phyloP scores from a whole-genome alignment of 2,888 invertebrate species.

The Scrobipalpa atriplicella region DNA sequence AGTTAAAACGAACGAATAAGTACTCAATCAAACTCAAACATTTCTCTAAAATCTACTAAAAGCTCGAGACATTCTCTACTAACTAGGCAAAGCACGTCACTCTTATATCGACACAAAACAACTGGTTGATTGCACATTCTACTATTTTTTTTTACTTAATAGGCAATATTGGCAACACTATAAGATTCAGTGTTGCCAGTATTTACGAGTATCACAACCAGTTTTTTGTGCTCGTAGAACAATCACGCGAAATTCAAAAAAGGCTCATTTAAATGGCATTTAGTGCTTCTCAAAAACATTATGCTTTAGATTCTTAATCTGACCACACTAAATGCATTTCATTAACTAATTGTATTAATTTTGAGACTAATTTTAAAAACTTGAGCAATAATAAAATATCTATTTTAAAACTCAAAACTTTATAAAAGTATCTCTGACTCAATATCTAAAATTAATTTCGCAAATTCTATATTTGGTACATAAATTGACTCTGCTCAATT shows the following conservation, averaged over 20 bases:
- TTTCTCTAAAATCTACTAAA: constrained; percentile 25
- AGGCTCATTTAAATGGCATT: background rate
- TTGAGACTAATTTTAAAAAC: background rate
- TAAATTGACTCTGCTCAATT: background rate
- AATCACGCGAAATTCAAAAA: background rate
- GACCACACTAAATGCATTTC: too few relatives aligned
- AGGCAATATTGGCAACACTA: too few relatives aligned
- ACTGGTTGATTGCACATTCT: background rate
- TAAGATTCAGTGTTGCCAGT: background rate
- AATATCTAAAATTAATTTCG: background rate
- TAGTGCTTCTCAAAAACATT: background rate
- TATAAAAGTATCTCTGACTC: background rate
- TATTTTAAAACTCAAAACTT: constrained; percentile 6
- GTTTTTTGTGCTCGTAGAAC: background rate
- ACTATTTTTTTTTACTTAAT: background rate
- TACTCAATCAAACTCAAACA: constrained; percentile 32
- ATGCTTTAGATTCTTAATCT: background rate
- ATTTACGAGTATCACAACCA: background rate
- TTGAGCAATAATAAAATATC: background rate
- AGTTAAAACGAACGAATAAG: constrained; percentile 37
- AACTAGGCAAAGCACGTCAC: constrained; percentile 30
- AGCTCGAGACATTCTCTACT: constrained; percentile 34
- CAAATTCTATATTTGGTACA: constrained; percentile 4
- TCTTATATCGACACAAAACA: background rate
- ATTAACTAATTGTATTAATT: background rate